Evolutionary conservation across 2,113 vertebrate genomes (phyloP).

Genomic region (Zosterops pallidus): DNA sequence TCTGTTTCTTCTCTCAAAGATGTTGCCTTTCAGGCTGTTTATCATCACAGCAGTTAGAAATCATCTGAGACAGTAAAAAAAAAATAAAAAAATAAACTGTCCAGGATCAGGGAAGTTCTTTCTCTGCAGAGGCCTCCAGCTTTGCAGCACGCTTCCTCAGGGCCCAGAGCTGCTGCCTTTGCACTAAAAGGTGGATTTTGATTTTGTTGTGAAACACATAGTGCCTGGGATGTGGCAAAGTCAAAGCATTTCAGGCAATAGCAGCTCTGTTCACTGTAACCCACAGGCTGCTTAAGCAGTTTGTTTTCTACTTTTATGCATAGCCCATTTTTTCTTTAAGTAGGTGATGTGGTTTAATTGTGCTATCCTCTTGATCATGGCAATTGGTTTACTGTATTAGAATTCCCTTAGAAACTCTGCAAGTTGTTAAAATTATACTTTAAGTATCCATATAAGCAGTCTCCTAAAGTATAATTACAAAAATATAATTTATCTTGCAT

Average conservation of each 20-base stretch:
- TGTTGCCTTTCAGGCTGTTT: neutral
- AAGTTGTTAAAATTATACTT: neutral
- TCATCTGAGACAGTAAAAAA: neutral
- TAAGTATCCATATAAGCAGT: too few relatives aligned
- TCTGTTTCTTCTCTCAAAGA: neutral
- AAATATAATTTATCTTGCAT: neutral
- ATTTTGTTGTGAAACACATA: neutral
- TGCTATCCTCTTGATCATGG: neutral
- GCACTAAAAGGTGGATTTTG: neutral
- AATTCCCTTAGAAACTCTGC: neutral
- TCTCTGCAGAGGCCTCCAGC: neutral
- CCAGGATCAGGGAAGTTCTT: neutral
- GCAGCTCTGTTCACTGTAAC: neutral
- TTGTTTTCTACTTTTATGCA: neutral
- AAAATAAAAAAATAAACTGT: neutral
- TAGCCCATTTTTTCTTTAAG: neutral
- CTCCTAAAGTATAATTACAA: neutral
- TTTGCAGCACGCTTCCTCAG: neutral
- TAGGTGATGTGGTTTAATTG: neutral
- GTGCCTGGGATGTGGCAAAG: neutral
- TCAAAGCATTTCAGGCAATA: neutral
- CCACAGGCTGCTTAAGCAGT: neutral
- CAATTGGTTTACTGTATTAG: neutral
- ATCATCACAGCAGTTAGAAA: neutral
- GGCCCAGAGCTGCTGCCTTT: neutral